Evolutionary conservation across 2,797 vertebrate species (phyloP), one percentile per base, ranked within the genome.

Genomic region (Lutra lutra): DNA sequence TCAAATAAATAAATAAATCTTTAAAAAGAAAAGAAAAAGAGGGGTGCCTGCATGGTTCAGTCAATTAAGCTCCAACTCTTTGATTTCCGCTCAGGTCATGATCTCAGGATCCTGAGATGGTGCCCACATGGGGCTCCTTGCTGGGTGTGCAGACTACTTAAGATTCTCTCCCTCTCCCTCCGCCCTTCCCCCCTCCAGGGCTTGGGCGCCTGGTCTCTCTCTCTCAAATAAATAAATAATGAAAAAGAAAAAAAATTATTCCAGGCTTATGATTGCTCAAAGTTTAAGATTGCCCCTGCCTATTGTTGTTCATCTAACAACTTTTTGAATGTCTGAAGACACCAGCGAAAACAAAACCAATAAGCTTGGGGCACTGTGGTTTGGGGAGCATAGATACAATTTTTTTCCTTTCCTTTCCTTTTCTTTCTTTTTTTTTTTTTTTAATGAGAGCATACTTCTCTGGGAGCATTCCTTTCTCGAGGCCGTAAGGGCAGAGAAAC

Each of bases 401-500:
- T 68, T 35, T 66, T 35, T 35, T 10, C 25, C 29, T 32, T 66
- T n/a, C 17, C 29, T 32, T 14, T 9, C n/a, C 18, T 68, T 35
- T 64, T 7, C 13, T 82, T 54, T 3, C 4, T 43, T 66, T 18
- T 64, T n/a, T 32, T 66, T 7, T n/a, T 83, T 54, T 3, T 7
- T 43, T 4, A 48, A 73, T 27, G 27, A 92, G 97, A 94, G 86
- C 20, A 48, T 11, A 54, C 20, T 54, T 95, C 75, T 17, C 29
- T 6, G 15, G 77, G 13, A n/a, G 29, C 48, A 86, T 73, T 66
- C 27, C 73, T 75, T 94, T 89, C 77, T 68, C 60, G 83, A 90
- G 46, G 72, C 40, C 35, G 18, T 70, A 72, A 95, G 89, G 91
- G 89, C 40, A 91, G 35, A 94, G 77, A 92, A 89, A 77, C 64